Evolutionary conservation across 2,797 vertebrate genomes (phyloP).

Genomic region (Falco cherrug): DNA sequence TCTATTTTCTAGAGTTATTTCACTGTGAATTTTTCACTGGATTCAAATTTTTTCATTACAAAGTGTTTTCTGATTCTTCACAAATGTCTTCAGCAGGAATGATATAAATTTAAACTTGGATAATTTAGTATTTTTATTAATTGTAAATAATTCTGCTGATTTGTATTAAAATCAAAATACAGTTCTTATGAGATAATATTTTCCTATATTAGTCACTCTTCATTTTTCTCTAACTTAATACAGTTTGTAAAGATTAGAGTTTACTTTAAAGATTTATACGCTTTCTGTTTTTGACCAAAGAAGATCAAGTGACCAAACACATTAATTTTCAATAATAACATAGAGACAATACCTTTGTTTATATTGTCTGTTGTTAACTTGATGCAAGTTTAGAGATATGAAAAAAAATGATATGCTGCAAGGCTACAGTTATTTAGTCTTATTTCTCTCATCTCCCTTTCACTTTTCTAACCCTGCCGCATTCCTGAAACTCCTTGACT

Average conservation of each 20-base stretch:
- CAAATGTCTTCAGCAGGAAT: not conserved
- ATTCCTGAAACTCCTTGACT: not conserved
- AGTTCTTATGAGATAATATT: not conserved
- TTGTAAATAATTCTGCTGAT: not conserved
- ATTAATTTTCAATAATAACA: not conserved
- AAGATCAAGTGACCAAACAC: not conserved
- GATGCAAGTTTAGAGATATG: not conserved
- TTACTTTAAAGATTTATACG: not conserved
- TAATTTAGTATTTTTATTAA: not conserved
- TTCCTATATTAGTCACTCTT: not conserved
- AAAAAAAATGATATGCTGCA: not conserved
- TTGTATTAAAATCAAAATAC: not conserved
- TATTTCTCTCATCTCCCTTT: not conserved
- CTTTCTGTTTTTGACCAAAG: not conserved
- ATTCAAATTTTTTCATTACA: not conserved
- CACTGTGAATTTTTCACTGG: not conserved
- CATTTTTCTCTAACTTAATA: not conserved
- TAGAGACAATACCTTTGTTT: not conserved
- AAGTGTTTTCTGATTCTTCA: not conserved
- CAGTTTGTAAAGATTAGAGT: not conserved
- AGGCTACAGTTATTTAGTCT: not conserved
- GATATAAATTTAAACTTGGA: not conserved
- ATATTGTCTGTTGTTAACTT: not conserved
- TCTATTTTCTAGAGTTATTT: not conserved
- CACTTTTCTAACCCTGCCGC: not conserved